phyloP scores from a whole-genome alignment of 2,113 vertebrate species.

The Corythornis vintsioides region DNA sequence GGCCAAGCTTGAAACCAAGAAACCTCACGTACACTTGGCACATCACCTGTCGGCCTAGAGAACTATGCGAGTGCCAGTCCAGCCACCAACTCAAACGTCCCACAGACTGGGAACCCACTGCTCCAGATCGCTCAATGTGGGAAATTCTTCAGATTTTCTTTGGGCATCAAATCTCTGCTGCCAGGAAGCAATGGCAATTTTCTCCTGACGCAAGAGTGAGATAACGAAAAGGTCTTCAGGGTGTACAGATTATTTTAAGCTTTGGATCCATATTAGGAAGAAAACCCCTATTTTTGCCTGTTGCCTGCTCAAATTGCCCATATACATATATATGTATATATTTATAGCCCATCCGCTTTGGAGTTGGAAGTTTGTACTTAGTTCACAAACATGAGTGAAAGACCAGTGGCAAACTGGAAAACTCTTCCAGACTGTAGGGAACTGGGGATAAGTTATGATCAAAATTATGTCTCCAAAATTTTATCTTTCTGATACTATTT shows the following conservation, averaged over 20 bases:
- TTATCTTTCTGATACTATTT: not conserved
- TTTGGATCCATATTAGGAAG: not conserved
- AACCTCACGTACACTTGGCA: not conserved
- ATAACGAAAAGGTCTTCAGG: not conserved
- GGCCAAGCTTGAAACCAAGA: not conserved
- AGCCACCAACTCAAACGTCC: not conserved
- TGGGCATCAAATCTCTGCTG: not conserved
- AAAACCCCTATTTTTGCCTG: not conserved
- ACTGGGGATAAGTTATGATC: not conserved
- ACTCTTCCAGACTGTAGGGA: not conserved
- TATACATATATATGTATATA: no score
- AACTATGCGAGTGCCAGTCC: accelerated
- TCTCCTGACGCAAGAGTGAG: not conserved
- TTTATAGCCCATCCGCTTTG: not conserved
- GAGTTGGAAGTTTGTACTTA: not conserved
- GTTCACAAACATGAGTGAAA: not conserved
- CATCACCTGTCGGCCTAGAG: not conserved
- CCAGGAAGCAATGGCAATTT: not conserved
- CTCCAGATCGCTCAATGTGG: not conserved
- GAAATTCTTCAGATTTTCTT: not conserved
- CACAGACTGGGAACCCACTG: not conserved
- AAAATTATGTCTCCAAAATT: not conserved
- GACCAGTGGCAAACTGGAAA: not conserved
- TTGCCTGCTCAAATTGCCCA: not conserved
- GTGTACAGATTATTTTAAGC: not conserved